Percentiles rank a stretch among this genome's conserved stretches.
Conservation (phyloP, 2,888 invertebrate species). For the Melikaiella ostensackeni region DNA sequence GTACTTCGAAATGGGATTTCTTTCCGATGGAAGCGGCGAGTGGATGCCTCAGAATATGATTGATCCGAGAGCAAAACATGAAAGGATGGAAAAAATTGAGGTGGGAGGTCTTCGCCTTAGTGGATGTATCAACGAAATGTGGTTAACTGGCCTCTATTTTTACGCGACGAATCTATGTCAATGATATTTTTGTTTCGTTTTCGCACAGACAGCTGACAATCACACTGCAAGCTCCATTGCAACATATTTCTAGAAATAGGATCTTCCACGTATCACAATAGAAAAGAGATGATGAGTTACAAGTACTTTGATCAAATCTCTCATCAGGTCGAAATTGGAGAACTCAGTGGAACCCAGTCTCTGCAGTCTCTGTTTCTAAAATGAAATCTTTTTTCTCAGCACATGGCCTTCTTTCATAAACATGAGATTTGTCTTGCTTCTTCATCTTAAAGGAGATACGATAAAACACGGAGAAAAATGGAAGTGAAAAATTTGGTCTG, state of each 20-base stretch:
- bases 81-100: slow-evolving; percentile 14
- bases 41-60: slow-evolving; percentile 27
- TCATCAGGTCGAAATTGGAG: neutral
- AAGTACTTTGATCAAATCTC: slow-evolving; percentile 9
- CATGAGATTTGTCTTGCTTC: neutral
- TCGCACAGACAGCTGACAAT: slow-evolving; percentile 70
- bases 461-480: too few relatives aligned
- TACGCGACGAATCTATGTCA: slow-evolving; percentile 67
- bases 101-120: slow-evolving; percentile 28
- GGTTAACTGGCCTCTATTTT: slow-evolving; percentile 61
- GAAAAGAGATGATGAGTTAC: slow-evolving; percentile 10
- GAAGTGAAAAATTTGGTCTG: too few relatives aligned
- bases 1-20: slow-evolving; percentile 24
- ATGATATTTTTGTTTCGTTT: slow-evolving; percentile 70
- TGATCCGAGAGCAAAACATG: neutral
- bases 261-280: neutral
- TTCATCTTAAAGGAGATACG: neutral
- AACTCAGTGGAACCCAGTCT: neutral
- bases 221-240: slow-evolving; percentile 53
- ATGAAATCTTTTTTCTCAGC: neutral
- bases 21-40: neutral
- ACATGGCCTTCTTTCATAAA: neutral
- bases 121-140: slow-evolving; percentile 26
- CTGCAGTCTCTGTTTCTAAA: neutral
- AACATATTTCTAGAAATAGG: slow-evolving; percentile 34